These are phyloP conservation scores for Synergus umbraculus DNA, from an alignment of 2,888 invertebrate species.

Conservation along the genomic window DNA sequence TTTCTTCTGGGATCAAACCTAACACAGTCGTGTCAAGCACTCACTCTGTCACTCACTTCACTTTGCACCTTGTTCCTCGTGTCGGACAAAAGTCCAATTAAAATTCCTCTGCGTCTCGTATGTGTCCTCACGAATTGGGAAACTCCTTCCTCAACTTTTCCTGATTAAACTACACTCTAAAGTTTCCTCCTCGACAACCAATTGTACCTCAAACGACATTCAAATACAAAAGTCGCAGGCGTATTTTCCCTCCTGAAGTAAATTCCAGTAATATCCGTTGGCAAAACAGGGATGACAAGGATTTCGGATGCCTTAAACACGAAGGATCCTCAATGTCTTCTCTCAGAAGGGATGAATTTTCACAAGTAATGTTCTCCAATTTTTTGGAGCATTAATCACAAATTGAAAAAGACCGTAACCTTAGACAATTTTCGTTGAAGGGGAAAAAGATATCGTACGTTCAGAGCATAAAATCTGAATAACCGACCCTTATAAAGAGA, in stretches of 20 bases:
- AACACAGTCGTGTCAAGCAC: slow-evolving; percentile 39
- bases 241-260: not conserved
- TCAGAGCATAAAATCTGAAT: not conserved
- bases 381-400: not conserved
- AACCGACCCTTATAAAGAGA: not conserved
- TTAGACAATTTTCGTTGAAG: not conserved
- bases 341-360: not conserved
- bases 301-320: not conserved
- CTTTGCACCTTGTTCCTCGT: slow-evolving; percentile 50
- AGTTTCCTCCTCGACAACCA: not conserved
- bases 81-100: slow-evolving; percentile 43
- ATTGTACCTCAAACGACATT: not conserved
- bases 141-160: not conserved
- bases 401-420: not conserved
- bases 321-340: not conserved
- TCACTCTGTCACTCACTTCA: slow-evolving; percentile 58
- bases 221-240: not conserved
- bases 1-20: slow-evolving; percentile 19
- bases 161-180: not conserved
- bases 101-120: slow-evolving; percentile 38
- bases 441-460: not conserved
- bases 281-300: not conserved
- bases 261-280: not conserved
- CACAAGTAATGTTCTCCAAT: not conserved
- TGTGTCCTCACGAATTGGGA: not conserved